phyloP scores from a whole-genome alignment of 2,797 vertebrate genomes.

The Podarcis siculus region DNA sequence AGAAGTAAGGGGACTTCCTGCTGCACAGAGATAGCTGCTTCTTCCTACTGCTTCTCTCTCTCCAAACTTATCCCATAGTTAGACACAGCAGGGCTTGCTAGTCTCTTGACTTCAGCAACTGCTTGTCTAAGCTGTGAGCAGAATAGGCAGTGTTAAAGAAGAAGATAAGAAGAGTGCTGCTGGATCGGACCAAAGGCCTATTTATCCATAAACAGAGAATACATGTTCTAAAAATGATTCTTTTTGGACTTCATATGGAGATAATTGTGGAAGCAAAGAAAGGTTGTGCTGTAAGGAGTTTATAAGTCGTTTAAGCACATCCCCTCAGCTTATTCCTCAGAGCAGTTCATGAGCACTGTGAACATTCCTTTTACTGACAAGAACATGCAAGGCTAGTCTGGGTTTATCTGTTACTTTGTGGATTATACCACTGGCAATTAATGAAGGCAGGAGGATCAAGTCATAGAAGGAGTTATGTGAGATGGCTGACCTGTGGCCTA shows the following conservation, averaged over 20 bases:
- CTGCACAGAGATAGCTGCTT: no score
- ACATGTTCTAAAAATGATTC: neutral
- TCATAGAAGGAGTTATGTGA: conserved; percentile 40
- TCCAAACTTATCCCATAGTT: no score
- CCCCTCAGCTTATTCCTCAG: conserved; percentile 29
- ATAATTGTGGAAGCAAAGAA: conserved; percentile 16
- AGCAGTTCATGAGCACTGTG: conserved; percentile 38
- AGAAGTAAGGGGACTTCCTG: no score
- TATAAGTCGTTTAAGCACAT: conserved; percentile 39
- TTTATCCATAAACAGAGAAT: neutral
- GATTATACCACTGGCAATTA: conserved; percentile 50
- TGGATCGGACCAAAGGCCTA: neutral
- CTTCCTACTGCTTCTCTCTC: no score
- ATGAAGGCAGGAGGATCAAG: conserved; percentile 44
- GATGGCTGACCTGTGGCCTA: conserved; percentile 39
- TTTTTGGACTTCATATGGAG: conserved; percentile 26
- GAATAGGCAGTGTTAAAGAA: neutral
- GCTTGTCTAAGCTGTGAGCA: neutral
- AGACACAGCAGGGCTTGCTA: neutral
- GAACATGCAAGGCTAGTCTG: conserved; percentile 13
- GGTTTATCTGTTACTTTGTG: conserved; percentile 48
- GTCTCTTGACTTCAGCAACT: conserved; percentile 8
- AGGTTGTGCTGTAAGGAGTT: conserved; percentile 40
- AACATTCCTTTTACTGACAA: conserved; percentile 37
- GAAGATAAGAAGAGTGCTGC: no score